Base-by-base conservation (phyloP, 2,888 invertebrate genomes). In the Stegophylla sp. region DNA sequence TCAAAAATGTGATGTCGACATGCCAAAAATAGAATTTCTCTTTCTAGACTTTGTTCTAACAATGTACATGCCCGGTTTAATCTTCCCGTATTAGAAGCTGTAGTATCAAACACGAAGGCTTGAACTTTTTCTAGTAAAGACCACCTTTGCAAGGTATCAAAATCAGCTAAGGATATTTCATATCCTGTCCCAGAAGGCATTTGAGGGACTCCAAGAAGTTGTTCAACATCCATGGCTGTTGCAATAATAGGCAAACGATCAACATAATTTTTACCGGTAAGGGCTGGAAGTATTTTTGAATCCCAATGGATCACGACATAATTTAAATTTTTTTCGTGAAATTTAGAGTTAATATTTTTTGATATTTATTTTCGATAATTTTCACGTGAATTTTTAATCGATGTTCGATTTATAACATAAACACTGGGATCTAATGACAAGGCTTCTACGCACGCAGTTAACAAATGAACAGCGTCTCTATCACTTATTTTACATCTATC, bases 41-140 rank as follows among this genome's bases (percentile, higher is more conserved):
- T 63, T 45, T 63, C 48, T 34, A 63, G 10, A 26, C 45, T 15
- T 48, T 43, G 23, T 48, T 75, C 59, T n/a, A 74, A 48, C 1
- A 74, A 17, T 41, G 45, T 9, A 43, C 63, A 75, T 23, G 75
- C 48, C 13, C 59, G 56, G 20, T 63, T 74, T 17, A 59, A 74
- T 9, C 61, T 59, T 9, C 59, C 75, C 4, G n/a, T 75, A 28
- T 75, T 75, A 41, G 61, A 63, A 20, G 64, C 43, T 26, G 48
- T 75, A 41, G 48, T 63, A 63, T 73, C 75, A 48, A 75, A 75
- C 5, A 15, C 9, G n/a, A 61, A 75, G 1, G 48, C 64, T 48
- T 63, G 59, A 2, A 48, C 28, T 69, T 69, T 53, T 48, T 48
- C 28, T 28, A 69, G 7, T 69, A 69, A 51, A 1, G 28, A 26